phyloP scores from a whole-genome alignment of 2,888 invertebrate species.

The Pyralis farinalis region DNA sequence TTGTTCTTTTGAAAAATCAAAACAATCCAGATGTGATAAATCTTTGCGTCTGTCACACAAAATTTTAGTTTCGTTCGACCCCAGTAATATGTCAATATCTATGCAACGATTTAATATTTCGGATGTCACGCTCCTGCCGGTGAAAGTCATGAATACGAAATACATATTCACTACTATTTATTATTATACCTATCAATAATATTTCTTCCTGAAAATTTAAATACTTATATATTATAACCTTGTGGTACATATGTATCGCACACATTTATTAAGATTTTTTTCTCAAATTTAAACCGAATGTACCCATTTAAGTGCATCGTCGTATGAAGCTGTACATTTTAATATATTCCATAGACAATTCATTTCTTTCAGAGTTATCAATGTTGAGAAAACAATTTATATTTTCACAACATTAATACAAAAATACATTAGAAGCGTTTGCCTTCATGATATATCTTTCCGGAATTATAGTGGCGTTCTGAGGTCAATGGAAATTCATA shows the following conservation, averaged over 20 bases:
- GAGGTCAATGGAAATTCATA: too few species aligned
- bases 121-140: background rate
- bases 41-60: background rate
- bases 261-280: background rate
- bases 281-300: background rate
- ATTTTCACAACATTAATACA: too few species aligned
- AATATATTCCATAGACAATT: slow-evolving; percentile 1
- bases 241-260: background rate
- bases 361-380: background rate
- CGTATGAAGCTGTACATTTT: background rate
- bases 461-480: too few species aligned
- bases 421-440: too few species aligned
- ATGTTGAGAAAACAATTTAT: too few species aligned
- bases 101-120: background rate
- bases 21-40: background rate
- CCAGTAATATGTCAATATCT: background rate
- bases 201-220: background rate
- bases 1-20: too few species aligned
- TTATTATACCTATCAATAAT: background rate
- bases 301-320: background rate
- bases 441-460: too few species aligned
- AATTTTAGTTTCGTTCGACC: slow-evolving; percentile 1
- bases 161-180: background rate
- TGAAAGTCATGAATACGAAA: background rate
- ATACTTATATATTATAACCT: background rate